Base-by-base conservation (phyloP, 1,140 invertebrate species). In the Eupristina koningsbergeri region DNA sequence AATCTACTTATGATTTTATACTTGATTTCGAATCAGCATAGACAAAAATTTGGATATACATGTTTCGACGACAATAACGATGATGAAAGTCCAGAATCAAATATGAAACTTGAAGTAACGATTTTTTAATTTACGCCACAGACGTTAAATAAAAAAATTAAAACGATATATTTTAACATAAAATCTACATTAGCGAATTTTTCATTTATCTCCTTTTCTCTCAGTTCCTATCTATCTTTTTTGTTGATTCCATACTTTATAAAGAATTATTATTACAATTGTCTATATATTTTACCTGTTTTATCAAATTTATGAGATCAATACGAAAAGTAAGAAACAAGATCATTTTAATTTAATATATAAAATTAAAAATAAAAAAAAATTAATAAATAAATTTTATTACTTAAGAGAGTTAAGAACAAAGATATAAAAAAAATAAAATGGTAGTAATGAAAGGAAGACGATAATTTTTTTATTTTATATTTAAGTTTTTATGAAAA, bases 101-200 rank as follows among this genome's bases (percentile, higher is more conserved):
- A 71, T 80, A 58, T 64, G 78, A 78, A 64, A 78, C 61, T 78
- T 71, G 45, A 69, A 47, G n/a, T 63, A n/a, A 47, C 77, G 63
- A 79, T 79, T 80, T 80, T 80, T 80, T 80, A 80, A 80, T 80
- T 80, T 80, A 78, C 58, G 75, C 75, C 50, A 63, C 76, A 78
- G 36, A 58, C 50, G 76, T 34, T 29, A 63, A 26, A n/a, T n/a
- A n/a, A n/a, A n/a, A n/a, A n/a, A n/a, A n/a, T n/a, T n/a, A n/a
- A n/a, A 50, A n/a, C 11, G 76, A 9, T 26, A 5, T 13, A 26
- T 31, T 69, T 69, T 71, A 31, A 71, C 31, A 47, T n/a, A 64
- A 80, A 64, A 80, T 31, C 78, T 80, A 47, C 78, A 47, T 80
- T 64, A 69, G 64, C 78, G 34, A 80, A 80, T 71, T 71, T 58